Evolutionary conservation across 92 coral and sea anemone species (phyloP).

Genomic region (Parazoanthus atlanticus): DNA sequence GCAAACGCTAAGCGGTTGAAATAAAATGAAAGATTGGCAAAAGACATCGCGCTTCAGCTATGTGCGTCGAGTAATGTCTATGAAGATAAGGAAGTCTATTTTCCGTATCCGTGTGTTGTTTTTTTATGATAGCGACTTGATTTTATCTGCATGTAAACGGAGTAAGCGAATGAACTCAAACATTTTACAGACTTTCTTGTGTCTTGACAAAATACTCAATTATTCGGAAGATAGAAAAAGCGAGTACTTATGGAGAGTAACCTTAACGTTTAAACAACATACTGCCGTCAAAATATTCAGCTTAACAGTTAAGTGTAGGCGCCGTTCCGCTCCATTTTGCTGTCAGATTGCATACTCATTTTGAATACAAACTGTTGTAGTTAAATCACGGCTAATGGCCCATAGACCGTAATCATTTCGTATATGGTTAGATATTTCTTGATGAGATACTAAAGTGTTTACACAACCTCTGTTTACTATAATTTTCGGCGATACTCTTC

Average conservation of each 20-base stretch:
- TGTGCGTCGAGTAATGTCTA: not conserved
- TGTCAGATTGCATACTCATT: not conserved
- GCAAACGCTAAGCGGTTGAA: not conserved
- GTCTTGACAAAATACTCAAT: not conserved
- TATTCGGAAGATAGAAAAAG: not conserved
- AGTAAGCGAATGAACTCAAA: not conserved
- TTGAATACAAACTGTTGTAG: not conserved
- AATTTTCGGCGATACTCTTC: slow-evolving; percentile 23
- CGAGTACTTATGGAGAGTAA: not conserved
- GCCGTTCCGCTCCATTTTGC: not conserved
- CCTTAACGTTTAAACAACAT: not conserved
- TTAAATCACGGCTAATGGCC: slow-evolving; percentile 6
- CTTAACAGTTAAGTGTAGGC: not conserved
- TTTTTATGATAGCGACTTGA: slow-evolving; percentile 19
- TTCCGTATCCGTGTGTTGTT: slow-evolving; percentile 5
- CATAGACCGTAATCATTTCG: not conserved
- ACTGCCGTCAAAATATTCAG: not conserved
- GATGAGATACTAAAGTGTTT: slow-evolving; percentile 44
- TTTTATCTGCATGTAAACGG: not conserved
- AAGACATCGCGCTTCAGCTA: not conserved
- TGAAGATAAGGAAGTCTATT: slow-evolving; percentile 17
- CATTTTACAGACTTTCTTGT: not conserved
- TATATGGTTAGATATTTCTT: slow-evolving; percentile 24
- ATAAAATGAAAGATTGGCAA: not conserved
- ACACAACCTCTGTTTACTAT: slow-evolving; percentile 39